Conservation (phyloP, 1,140 invertebrate genomes). For the Drosophila littoralis region DNA sequence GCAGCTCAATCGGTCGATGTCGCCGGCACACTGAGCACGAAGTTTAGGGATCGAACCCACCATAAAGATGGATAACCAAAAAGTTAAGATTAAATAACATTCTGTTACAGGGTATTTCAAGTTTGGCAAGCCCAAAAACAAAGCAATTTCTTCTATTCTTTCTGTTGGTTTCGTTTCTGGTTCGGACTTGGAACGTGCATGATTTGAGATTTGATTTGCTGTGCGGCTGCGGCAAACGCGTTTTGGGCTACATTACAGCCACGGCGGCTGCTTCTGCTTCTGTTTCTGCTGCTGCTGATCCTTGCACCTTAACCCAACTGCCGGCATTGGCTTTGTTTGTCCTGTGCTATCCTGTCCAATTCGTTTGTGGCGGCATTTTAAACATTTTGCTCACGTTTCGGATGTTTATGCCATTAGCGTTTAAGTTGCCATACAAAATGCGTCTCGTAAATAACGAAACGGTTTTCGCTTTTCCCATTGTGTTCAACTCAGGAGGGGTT, state of each 20-base stretch:
- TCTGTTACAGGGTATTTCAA: slow-evolving; percentile 22
- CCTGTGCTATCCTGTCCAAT: slow-evolving; percentile 23
- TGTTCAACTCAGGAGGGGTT: not conserved
- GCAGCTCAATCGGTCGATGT: too few species aligned
- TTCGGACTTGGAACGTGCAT: slow-evolving; percentile 61
- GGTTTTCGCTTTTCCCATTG: slow-evolving; percentile 27
- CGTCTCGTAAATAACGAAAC: slow-evolving; percentile 73
- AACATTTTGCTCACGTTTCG: slow-evolving; percentile 74
- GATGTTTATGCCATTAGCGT: slow-evolving; percentile 82
- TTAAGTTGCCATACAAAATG: slow-evolving; percentile 81
- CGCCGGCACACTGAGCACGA: too few species aligned
- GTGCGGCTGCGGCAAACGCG: slow-evolving; percentile 40
- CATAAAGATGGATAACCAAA: too few species aligned
- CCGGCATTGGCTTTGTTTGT: slow-evolving; percentile 30
- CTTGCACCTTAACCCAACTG: slow-evolving; percentile 39
- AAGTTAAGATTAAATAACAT: too few species aligned
- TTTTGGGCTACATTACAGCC: slow-evolving; percentile 73
- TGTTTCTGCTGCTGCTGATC: slow-evolving; percentile 3
- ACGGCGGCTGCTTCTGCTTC: slow-evolving; percentile 11
- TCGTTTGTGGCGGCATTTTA: slow-evolving; percentile 59
- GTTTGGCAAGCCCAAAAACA: too few species aligned
- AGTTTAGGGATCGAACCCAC: too few species aligned
- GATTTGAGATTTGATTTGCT: slow-evolving; percentile 81
- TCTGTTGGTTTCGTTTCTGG: slow-evolving; percentile 11
- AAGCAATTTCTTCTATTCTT: not conserved